These are phyloP conservation scores for Siniperca undulata DNA, from an alignment of 2,797 vertebrate genomes.

Conservation along the genomic window DNA sequence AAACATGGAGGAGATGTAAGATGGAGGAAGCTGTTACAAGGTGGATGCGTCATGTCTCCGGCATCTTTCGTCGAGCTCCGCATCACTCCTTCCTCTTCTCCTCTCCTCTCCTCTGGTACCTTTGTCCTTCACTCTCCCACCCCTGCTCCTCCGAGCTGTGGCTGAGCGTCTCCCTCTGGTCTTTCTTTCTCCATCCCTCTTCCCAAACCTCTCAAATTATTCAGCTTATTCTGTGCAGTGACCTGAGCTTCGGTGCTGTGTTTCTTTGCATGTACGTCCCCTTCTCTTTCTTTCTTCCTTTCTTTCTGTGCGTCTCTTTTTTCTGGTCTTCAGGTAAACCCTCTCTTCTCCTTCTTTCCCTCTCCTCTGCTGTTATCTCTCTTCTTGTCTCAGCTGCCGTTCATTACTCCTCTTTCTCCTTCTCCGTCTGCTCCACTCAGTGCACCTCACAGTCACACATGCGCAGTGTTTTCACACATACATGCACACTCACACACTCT, in stretches of 20 bases:
- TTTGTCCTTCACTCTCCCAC: slow-evolving; percentile 63
- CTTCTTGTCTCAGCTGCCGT: slow-evolving; percentile 61
- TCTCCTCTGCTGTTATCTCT: slow-evolving; percentile 58
- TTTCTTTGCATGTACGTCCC: slow-evolving; percentile 5
- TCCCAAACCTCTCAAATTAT: slow-evolving; percentile 25
- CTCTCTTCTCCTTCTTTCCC: slow-evolving; percentile 35
- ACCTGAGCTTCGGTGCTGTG: slow-evolving; percentile 39
- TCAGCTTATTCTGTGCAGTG: slow-evolving; percentile 34
- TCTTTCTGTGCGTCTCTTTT: slow-evolving; percentile 21
- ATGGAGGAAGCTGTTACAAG: slow-evolving; percentile 80
- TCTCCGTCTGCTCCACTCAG: slow-evolving; percentile 72
- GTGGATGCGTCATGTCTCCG: slow-evolving; percentile 74
- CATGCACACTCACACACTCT: slow-evolving; percentile 59
- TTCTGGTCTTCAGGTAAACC: slow-evolving; percentile 53
- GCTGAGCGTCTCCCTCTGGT: slow-evolving; percentile 42
- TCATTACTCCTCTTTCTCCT: slow-evolving; percentile 71
- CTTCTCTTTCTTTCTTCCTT: slow-evolving; percentile 8
- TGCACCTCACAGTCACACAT: slow-evolving; percentile 75
- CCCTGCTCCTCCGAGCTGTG: slow-evolving; percentile 22
- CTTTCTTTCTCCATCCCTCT: slow-evolving; percentile 67
- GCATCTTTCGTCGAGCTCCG: slow-evolving; percentile 40
- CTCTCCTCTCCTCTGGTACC: slow-evolving; percentile 43
- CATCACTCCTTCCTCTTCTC: slow-evolving; percentile 39
- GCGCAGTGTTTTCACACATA: slow-evolving; percentile 77
- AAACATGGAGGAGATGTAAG: slow-evolving; percentile 78